Evolutionary conservation across 2,113 vertebrate genomes (phyloP), one percentile per base, ranked within the genome.

Genomic region (Xenopus tropicalis): DNA sequence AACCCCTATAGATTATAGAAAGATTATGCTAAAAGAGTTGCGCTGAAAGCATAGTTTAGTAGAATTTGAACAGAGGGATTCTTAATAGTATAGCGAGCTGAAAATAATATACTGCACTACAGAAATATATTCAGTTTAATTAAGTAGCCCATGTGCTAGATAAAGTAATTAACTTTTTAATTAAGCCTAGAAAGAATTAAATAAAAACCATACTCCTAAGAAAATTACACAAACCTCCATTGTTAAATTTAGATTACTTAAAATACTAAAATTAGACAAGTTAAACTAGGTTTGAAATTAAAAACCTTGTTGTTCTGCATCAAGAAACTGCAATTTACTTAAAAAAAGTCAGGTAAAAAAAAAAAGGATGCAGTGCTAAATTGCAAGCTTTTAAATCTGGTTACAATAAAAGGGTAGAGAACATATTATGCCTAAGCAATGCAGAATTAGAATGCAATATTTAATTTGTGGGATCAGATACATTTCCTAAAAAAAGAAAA

Each of bases 121-220:
- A 73, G 42, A 66, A 73, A 73, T 74, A 67, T 44, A 63, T 69
- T 59, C 61, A 59, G 22, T 22, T 59, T 77, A 66, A 77, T 77
- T 71, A 66, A 71, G 69, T 24, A 61, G 57, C 61, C 66, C 37
- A 61, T 63, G 59, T 76, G 59, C 51, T 51, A 54, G 66, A 66
- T 76, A 76, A 76, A 63, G 66, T 56, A 76, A 76, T 76, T 76
- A 69, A 69, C 57, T 69, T 76, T 76, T 69, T 76, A 76, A 76
- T 76, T 76, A 76, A 69, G 58, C 14, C 13, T 48, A 63, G 73
- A 13, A 63, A 69, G 57, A 76, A 76, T 76, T 76, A 76, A 76
- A 76, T 76, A 14, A 54, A 68, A 73, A 74, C 58, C 51, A 42
- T 21, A 42, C 11, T 44, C 23, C 42, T 74, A 54, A 52, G 16